Base-by-base conservation (phyloP, 2,113 vertebrate genomes). In the Neopipo cinnamomea region DNA sequence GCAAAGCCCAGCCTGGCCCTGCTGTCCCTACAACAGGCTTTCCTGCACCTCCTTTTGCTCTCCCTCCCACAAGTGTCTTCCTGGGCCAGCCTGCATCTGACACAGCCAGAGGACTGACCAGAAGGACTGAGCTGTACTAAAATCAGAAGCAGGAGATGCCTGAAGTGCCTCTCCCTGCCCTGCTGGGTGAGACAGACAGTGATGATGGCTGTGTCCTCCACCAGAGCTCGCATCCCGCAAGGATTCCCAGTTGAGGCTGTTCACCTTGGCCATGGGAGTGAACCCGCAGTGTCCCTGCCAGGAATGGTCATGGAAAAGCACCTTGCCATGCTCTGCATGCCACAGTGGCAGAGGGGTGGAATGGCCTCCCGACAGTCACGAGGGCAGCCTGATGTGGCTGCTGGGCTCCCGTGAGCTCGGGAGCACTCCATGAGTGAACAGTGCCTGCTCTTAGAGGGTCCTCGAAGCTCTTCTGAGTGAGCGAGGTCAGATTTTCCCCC, bases 1-100 rank as follows among this genome's bases (percentile, higher is more conserved):
- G 65, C 53, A 61, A 46, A 89, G 47, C 49, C 49, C 35, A 61
- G 44, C 50, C 39, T 22, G 28, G 27, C 19, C 55, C 39, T 28
- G 2, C 50, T 62, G 61, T 39, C 53, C 12, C 1, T 14, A 33
- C 20, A n/a, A 6, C 12, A 31, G 90, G 8, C 14, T 49, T 66
- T 53, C 46, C 46, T 39, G 23, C 0, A 0, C 23, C 22, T 88
- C 31, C 52, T 67, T 70, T 74, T 0, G 0, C 28, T 16, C 31
- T 67, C 46, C n/a, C 44, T 53, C 59, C 33, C 63, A n/a, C 14
- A 65, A 56, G 4, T 3, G 61, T 37, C 61, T 78, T 74, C 59
- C 18, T 46, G 50, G 55, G 52, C 41, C 19, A 61, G 23, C 27
- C 78, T 82, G 61, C 25, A 47, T 21, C 70, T 49, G 4, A 35